Evolutionary conservation across 2,113 vertebrate species (phyloP), one percentile per base, ranked within the genome.

Genomic region (Petaurus breviceps): DNA sequence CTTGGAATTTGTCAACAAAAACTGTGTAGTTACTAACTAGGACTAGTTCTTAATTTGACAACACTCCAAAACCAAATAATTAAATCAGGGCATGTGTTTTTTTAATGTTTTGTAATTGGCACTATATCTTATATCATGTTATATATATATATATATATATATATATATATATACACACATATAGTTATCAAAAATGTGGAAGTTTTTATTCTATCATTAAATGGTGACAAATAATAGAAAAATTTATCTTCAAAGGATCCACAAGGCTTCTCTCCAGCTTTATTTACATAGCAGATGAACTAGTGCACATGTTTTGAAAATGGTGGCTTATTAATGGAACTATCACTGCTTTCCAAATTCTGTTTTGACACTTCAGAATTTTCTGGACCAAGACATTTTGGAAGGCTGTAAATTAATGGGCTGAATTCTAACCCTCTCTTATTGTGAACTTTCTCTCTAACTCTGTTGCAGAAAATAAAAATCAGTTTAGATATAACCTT

Each of bases 151-250:
- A n/a, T n/a, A n/a, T n/a, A n/a, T n/a, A n/a, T n/a, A n/a, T n/a
- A n/a, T n/a, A n/a, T n/a, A n/a, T n/a, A n/a, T n/a, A n/a, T n/a
- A n/a, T n/a, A n/a, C n/a, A n/a, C n/a, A n/a, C n/a, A n/a, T 94
- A 19, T 3, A 93, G 49, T 26, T 51, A 92, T 31, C 50, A 84
- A 61, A n/a, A 93, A 52, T 93, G 3, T 54, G 77, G 93, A 4
- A 77, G 31, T 51, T 91, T 95, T 94, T 12, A 55, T 96, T 94
- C 54, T n/a, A 91, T 95, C 95, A 47, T 50, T 93, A 49, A 25
- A 0, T 91, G 3, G 4, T 53, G 91, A 11, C 57, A n/a, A 90
- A 0, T 31, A 51, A 91, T 92, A 90, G 53, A 93, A 26, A 92
- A 91, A 91, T 94, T 91, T 50, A 90, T 57, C 31, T 37, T 51